Base-by-base conservation (phyloP, 53 echinoderm and acorn worm species). In the Hippasteria phrygiana region DNA sequence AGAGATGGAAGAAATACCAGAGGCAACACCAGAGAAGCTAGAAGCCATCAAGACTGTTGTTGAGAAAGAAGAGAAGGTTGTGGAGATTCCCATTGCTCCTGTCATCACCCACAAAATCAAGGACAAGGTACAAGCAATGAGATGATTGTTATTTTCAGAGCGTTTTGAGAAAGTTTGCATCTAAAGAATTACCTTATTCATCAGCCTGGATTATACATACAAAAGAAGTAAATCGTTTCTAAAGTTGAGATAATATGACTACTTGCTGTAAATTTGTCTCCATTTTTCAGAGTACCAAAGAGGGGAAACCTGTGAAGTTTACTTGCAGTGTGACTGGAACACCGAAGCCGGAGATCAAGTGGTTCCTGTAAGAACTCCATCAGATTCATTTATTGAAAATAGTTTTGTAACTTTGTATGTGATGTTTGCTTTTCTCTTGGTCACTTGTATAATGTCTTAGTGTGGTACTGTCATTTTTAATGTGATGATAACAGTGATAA, bases 261-360 rank as follows among this genome's bases (percentile, higher is more conserved):
- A 10, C 20, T 13, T 4, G 16, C 28, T 20, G 27, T 42, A 26
- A 5, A 41, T 11, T 50, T 50, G 62, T 34, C 69, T 34, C 55
- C 46, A 16, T 69, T 81, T 16, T 88, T 9, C 80, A 96, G 96
- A 92, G 84, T 50, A 91, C 88, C 59, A 88, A 92, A 56, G 75
- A 90, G 33, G 96, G 96, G 5, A 90, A 92, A 53, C 87, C 90
- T 54, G 70, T 96, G 0, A 88, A 84, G 42, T 91, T 96, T 41
- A 86, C 85, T 26, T 92, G 94, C 78, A 92, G 86, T 55, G 91
- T 96, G 54, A 73, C 91, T 87, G 96, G 96, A 75, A 93, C 75
- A 80, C 96, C 96, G 43, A 88, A 88, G 63, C 96, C 96, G 43
- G 94, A 93, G 35, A 92, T 96, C 43, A 89, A 92, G 62, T 96